phyloP scores from a whole-genome alignment of 1,140 invertebrate genomes.

The Drosophila mojavensis region DNA sequence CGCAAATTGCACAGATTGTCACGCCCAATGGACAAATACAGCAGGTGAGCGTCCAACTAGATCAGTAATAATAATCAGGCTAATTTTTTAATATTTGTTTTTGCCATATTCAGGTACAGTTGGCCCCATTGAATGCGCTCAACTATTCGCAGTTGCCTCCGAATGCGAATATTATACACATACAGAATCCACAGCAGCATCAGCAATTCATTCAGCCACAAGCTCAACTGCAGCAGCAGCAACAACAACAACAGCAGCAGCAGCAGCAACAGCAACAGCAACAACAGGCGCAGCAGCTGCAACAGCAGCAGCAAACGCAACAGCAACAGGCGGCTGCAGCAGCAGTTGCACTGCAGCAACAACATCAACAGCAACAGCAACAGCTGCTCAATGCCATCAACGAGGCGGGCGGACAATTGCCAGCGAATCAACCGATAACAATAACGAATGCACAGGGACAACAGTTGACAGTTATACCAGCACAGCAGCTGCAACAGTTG shows the following conservation, averaged over 20 bases:
- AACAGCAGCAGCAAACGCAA: slow-evolving; percentile 72
- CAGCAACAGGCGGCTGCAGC: slow-evolving; percentile 75
- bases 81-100: neutral
- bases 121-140: slow-evolving; percentile 85
- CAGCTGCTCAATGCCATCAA: slow-evolving; percentile 76
- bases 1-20: slow-evolving; percentile 92
- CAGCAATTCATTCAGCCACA: slow-evolving; percentile 63
- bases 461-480: slow-evolving; percentile 89
- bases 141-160: slow-evolving; percentile 83
- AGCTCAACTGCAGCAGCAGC: slow-evolving; percentile 69
- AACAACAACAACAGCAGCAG: slow-evolving; percentile 69
- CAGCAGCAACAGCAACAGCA: slow-evolving; percentile 56
- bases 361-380: slow-evolving; percentile 70
- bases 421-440: slow-evolving; percentile 86
- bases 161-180: slow-evolving; percentile 83
- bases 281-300: slow-evolving; percentile 63
- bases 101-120: slow-evolving; percentile 85
- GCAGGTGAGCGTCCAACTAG: slow-evolving; percentile 83
- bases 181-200: slow-evolving; percentile 78
- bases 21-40: slow-evolving; percentile 94
- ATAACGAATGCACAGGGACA: slow-evolving; percentile 88
- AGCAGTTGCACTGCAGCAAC: slow-evolving; percentile 57
- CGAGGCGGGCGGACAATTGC: slow-evolving; percentile 83
- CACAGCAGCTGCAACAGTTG: slow-evolving; percentile 85
- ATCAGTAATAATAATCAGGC: neutral